A percentile compares a stretch with the other conserved stretches of the same genome.
Conservation (phyloP, 2,797 vertebrate genomes). For the Sebastes reedi region DNA sequence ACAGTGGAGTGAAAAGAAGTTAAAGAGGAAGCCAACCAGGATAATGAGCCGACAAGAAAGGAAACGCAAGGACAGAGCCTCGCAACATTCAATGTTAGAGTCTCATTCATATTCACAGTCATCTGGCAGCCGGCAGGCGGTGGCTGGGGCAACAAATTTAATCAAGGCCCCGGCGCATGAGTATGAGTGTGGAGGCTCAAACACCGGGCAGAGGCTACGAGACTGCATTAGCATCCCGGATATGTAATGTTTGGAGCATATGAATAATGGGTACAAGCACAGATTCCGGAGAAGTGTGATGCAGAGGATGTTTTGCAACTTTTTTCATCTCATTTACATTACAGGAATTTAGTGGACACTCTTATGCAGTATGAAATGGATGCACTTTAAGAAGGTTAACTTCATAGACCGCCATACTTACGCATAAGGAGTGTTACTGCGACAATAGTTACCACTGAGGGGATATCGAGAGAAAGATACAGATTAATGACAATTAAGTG, state of each 20-base stretch:
- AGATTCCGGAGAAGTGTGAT: slow-evolving; percentile 16
- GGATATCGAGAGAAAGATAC: background rate
- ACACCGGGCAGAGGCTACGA: slow-evolving; percentile 47
- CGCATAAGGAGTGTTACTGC: background rate
- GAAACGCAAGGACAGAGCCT: slow-evolving; percentile 66
- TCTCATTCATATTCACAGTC: slow-evolving; percentile 76
- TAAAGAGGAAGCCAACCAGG: slow-evolving; percentile 46
- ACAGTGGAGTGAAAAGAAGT: slow-evolving; percentile 49
- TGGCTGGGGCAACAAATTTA: slow-evolving; percentile 64
- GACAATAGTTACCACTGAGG: background rate
- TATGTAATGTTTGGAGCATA: slow-evolving; percentile 46
- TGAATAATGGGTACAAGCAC: slow-evolving; percentile 46
- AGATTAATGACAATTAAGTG: background rate
- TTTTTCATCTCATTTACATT: slow-evolving; percentile 47
- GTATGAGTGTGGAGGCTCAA: slow-evolving; percentile 50
- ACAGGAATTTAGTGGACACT: slow-evolving; percentile 12
- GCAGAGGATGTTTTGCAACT: slow-evolving; percentile 12
- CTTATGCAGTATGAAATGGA: background rate
- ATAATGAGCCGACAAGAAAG: slow-evolving; percentile 69
- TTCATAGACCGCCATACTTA: slow-evolving; percentile 4
- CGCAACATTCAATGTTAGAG: slow-evolving; percentile 58
- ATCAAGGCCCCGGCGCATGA: slow-evolving; percentile 62
- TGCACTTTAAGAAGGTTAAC: slow-evolving; percentile 6
- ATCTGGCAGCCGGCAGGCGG: slow-evolving; percentile 55
- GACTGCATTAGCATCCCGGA: slow-evolving; percentile 57